Evolutionary conservation across 2,888 invertebrate genomes (phyloP).

Genomic region (Dryococelus australis): DNA sequence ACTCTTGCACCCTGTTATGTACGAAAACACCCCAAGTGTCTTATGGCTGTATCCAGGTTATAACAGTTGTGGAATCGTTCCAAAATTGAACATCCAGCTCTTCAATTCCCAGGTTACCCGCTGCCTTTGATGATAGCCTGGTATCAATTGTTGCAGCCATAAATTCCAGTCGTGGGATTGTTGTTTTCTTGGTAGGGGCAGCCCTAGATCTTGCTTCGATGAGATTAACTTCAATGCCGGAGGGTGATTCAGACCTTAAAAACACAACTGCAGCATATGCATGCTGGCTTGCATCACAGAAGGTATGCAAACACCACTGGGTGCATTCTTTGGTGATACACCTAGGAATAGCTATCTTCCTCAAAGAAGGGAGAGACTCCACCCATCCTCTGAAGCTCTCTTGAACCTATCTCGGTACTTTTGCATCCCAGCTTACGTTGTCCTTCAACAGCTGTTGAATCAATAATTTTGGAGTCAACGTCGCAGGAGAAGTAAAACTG

Average conservation of each 20-base stretch:
- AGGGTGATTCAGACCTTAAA: background rate
- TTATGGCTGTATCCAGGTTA: slow-evolving; percentile 45
- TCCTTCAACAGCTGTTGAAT: background rate
- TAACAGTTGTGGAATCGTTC: slow-evolving; percentile 45
- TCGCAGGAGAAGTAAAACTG: background rate
- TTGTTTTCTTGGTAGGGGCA: slow-evolving; percentile 41
- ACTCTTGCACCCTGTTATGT: slow-evolving; percentile 44
- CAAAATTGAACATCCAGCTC: slow-evolving; percentile 32
- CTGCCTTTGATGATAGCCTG: slow-evolving; percentile 20
- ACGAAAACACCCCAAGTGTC: slow-evolving; percentile 48
- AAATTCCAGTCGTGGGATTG: slow-evolving; percentile 47
- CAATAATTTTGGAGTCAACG: background rate
- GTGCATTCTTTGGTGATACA: background rate
- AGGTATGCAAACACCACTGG: background rate
- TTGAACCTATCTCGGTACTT: background rate
- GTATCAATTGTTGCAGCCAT: slow-evolving; percentile 45
- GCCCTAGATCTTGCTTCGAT: slow-evolving; percentile 44
- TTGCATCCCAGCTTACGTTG: background rate
- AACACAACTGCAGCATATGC: background rate
- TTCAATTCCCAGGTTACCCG: background rate
- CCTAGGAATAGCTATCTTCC: background rate
- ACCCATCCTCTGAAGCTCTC: too few relatives aligned
- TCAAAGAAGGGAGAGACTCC: background rate
- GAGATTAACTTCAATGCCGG: slow-evolving; percentile 33
- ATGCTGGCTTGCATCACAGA: background rate